phyloP scores from a whole-genome alignment of 2,113 vertebrate genomes.

The Addax nasomaculatus region DNA sequence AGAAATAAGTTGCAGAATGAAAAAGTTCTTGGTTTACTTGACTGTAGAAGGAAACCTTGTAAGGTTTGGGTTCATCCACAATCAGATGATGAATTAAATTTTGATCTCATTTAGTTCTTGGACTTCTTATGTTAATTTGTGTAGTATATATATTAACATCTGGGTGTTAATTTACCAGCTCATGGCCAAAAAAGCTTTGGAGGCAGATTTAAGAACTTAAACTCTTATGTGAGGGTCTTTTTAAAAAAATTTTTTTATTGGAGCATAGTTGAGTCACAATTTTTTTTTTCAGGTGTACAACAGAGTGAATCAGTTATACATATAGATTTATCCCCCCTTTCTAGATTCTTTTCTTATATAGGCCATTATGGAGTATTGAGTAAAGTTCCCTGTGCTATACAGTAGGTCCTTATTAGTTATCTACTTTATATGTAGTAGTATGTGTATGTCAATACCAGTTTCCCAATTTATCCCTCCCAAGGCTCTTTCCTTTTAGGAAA shows the following conservation, averaged over 20 bases:
- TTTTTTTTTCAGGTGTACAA: not conserved
- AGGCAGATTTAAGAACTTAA: not conserved
- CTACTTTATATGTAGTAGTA: not conserved
- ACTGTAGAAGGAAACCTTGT: not conserved
- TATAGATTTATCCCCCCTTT: not conserved
- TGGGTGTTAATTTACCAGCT: not conserved
- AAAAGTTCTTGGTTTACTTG: not conserved
- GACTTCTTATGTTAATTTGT: not conserved
- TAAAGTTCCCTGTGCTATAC: not conserved
- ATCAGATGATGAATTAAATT: not conserved
- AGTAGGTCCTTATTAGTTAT: not conserved
- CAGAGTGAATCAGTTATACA: not conserved
- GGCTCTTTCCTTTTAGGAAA: not conserved
- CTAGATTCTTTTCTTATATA: not conserved
- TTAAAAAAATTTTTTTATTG: not conserved
- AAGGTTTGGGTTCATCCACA: not conserved
- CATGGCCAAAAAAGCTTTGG: not conserved
- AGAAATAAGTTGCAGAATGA: not conserved
- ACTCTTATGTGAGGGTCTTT: not conserved
- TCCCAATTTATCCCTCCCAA: not conserved
- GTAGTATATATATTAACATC: not conserved
- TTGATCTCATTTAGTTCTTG: not conserved
- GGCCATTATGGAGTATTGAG: not conserved
- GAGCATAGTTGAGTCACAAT: not conserved
- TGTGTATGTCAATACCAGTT: not conserved